phyloP scores from a whole-genome alignment of 2,113 vertebrate genomes.

The Monopterus albus region DNA sequence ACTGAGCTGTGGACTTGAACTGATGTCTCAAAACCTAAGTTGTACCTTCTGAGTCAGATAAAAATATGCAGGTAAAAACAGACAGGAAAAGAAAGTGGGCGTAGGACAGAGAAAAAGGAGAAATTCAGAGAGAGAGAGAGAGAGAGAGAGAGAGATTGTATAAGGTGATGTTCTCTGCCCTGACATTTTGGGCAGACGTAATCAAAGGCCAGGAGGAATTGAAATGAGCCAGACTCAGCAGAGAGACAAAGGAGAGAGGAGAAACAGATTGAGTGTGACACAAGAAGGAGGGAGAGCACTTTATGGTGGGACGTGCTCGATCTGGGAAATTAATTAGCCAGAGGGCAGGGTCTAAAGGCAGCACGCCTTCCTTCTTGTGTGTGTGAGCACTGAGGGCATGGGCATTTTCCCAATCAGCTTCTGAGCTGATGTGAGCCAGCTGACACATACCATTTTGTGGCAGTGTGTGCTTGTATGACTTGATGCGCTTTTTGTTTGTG shows the following conservation, averaged over 20 bases:
- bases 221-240: constrained; percentile 56
- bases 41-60: constrained; percentile 15
- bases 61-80: constrained; percentile 7
- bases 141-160: constrained; percentile 10
- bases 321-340: constrained; percentile 74
- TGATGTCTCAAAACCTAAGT: constrained; percentile 11
- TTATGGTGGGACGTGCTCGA: constrained; percentile 73
- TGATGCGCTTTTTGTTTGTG: constrained; percentile 3
- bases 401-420: constrained; percentile 58
- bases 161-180: constrained; percentile 43
- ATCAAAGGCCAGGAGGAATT: constrained; percentile 63
- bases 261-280: constrained; percentile 71
- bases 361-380: constrained; percentile 13
- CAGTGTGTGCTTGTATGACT: constrained; percentile 26
- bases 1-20: background rate
- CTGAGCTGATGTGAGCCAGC: constrained; percentile 68
- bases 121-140: constrained; percentile 22
- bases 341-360: constrained; percentile 48
- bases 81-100: background rate
- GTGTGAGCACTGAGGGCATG: constrained; percentile 35
- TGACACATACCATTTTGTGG: constrained; percentile 48
- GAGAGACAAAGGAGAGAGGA: constrained; percentile 54
- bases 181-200: constrained; percentile 67
- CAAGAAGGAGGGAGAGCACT: constrained; percentile 61
- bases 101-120: background rate